phyloP scores from a whole-genome alignment of 2,113 vertebrate genomes.

The Hippopotamus amphibius region DNA sequence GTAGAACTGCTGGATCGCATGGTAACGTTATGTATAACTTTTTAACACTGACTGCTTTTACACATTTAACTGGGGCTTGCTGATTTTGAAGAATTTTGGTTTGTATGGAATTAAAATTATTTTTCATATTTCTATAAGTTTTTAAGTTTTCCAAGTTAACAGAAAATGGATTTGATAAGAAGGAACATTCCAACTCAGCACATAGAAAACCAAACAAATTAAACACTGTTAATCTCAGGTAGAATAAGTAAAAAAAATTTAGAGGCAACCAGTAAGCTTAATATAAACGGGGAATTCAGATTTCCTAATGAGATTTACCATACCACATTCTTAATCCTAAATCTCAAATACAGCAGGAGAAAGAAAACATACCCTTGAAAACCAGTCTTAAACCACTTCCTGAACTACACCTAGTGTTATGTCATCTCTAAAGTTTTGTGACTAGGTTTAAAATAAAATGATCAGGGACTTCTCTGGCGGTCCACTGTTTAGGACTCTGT shows the following conservation, averaged over 20 bases:
- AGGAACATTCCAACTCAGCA: not conserved
- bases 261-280: slow-evolving; percentile 33
- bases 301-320: slow-evolving; percentile 26
- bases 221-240: slow-evolving; percentile 42
- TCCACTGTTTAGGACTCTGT: too few relatives aligned
- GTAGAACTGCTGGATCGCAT: not conserved
- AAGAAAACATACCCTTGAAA: slow-evolving; percentile 4
- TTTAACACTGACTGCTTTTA: slow-evolving; percentile 21
- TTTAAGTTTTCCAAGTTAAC: slow-evolving; percentile 30
- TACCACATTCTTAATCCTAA: slow-evolving; percentile 34
- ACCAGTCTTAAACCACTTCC: not conserved
- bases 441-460: slow-evolving; percentile 38
- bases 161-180: slow-evolving; percentile 25
- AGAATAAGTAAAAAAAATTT: not conserved
- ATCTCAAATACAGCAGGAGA: not conserved
- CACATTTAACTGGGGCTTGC: not conserved
- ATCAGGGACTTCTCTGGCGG: too few relatives aligned
- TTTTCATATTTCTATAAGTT: slow-evolving; percentile 10
- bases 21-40: not conserved
- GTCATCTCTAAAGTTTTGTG: not conserved
- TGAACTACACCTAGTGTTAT: not conserved
- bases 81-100: slow-evolving; percentile 39
- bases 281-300: slow-evolving; percentile 49
- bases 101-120: slow-evolving; percentile 43
- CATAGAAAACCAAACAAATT: slow-evolving; percentile 26